phyloP scores from a whole-genome alignment of 2,888 invertebrate species.

The Patella depressa region DNA sequence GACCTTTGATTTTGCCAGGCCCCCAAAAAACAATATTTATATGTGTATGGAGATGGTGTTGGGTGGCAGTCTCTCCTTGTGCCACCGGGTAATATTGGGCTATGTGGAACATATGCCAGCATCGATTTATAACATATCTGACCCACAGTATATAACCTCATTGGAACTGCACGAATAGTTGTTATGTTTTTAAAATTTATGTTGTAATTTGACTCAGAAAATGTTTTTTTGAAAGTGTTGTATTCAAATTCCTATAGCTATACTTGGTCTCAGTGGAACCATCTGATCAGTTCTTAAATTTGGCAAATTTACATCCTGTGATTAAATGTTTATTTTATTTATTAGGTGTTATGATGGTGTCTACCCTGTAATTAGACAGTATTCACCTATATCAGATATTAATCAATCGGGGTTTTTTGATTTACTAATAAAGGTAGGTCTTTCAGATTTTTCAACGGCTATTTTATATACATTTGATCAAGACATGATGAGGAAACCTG shows the following conservation, averaged over 20 bases:
- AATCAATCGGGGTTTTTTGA: constrained; percentile 73
- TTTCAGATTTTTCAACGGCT: not conserved
- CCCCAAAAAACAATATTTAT: too few species aligned
- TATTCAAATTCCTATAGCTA: not conserved
- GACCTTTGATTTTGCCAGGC: too few species aligned
- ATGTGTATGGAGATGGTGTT: too few species aligned
- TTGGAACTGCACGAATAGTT: too few species aligned
- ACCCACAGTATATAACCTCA: too few species aligned
- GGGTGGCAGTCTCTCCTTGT: too few species aligned
- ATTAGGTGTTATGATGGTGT: constrained; percentile 40
- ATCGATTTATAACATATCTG: too few species aligned
- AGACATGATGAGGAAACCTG: not conserved
- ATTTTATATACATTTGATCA: not conserved
- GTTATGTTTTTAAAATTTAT: too few species aligned
- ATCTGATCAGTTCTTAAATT: not conserved
- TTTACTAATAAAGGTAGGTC: constrained; percentile 76
- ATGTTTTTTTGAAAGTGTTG: not conserved
- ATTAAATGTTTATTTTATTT: constrained; percentile 12
- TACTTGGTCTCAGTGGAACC: too few species aligned
- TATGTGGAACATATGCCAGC: too few species aligned
- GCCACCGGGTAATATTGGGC: too few species aligned
- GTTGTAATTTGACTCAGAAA: not conserved
- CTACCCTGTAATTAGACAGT: constrained; percentile 73
- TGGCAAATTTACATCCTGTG: not conserved
- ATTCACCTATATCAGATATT: constrained; percentile 73